Evolutionary conservation across 2,113 vertebrate species (phyloP).

Genomic region (Mobula birostris): DNA sequence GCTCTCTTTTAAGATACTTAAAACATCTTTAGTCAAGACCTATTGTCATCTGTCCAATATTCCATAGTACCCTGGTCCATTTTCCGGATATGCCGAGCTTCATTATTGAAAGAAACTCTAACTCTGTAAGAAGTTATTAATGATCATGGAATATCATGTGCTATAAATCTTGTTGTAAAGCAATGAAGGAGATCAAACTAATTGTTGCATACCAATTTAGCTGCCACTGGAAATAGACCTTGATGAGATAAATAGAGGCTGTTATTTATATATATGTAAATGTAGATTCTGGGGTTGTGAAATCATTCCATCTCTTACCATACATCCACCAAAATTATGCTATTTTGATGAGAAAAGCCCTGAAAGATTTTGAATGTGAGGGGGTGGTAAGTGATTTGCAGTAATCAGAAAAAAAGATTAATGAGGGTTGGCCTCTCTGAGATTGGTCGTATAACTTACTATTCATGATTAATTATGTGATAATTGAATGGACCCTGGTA

Average conservation of each 20-base stretch:
- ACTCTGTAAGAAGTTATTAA: neutral
- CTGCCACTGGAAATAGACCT: neutral
- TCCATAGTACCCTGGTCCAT: neutral
- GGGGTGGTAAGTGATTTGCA: neutral
- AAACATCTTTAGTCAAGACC: neutral
- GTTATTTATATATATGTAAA: neutral
- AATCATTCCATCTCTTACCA: neutral
- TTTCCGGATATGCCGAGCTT: neutral
- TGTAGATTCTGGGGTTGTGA: neutral
- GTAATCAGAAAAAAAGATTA: neutral
- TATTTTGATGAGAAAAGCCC: neutral
- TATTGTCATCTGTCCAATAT: neutral
- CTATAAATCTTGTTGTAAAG: neutral
- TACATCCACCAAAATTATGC: neutral
- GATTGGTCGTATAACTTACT: neutral
- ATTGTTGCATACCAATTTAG: neutral
- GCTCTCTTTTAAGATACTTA: neutral
- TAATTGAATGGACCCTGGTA: neutral
- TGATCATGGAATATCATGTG: neutral
- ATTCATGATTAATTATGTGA: neutral
- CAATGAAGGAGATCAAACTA: neutral
- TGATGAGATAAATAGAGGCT: neutral
- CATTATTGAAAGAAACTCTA: neutral
- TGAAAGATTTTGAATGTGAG: neutral
- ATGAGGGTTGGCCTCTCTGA: neutral